Conservation (phyloP, 2,113 vertebrate genomes). For the Macaca nemestrina region DNA sequence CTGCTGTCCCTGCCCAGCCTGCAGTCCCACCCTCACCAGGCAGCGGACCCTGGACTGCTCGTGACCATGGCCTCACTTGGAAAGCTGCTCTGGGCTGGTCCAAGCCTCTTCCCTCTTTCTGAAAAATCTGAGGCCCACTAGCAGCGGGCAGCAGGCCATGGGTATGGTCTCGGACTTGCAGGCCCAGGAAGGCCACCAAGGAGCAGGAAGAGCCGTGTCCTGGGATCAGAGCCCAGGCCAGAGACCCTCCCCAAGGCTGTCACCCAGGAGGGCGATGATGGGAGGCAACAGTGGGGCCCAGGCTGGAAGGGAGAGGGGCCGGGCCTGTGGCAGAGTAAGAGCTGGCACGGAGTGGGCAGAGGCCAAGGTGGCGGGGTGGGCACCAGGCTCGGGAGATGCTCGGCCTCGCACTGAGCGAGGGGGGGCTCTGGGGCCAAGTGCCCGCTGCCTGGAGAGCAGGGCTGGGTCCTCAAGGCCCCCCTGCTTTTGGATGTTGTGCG, state of each 20-base stretch:
- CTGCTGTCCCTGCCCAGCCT: not conserved
- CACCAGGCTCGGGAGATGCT: too few relatives aligned
- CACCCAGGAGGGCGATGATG: not conserved
- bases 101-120: not conserved
- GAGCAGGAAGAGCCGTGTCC: not conserved
- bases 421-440: too few relatives aligned
- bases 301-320: not conserved
- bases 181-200: constrained; percentile 74
- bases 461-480: too few relatives aligned
- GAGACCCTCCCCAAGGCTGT: not conserved
- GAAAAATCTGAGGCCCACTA: not conserved
- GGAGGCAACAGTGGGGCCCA: not conserved
- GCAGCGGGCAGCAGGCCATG: not conserved
- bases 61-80: not conserved
- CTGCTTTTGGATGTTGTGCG: too few relatives aligned
- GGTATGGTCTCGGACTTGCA: constrained; percentile 86
- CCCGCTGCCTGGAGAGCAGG: too few relatives aligned
- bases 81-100: not conserved
- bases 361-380: not conserved
- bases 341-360: not conserved
- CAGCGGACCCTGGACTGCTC: not conserved
- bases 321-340: not conserved
- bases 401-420: fast-evolving
- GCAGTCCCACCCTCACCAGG: not conserved
- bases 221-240: too few relatives aligned